Conservation (phyloP, 1,140 invertebrate species). For the Drosophila erecta region DNA sequence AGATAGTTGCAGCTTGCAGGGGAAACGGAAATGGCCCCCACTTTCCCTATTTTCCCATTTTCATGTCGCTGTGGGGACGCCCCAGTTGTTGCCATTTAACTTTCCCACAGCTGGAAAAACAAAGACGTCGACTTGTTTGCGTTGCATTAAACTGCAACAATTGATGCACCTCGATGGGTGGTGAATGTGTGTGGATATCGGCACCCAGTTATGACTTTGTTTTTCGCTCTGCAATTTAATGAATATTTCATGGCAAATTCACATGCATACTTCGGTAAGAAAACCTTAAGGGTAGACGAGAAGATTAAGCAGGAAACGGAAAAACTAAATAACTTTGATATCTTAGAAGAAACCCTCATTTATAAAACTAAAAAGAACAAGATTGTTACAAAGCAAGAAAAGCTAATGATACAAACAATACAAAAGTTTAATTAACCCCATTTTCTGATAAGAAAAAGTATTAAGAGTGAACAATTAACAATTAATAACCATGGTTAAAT, state of each 20-base stretch:
- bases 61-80: neutral
- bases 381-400: too few species aligned
- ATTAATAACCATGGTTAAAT: too few species aligned
- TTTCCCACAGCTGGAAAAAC: slow-evolving; percentile 70
- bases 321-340: too few species aligned
- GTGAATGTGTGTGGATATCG: slow-evolving; percentile 4
- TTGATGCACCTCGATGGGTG: slow-evolving; percentile 53
- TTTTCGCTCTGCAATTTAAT: slow-evolving; percentile 64
- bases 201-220: slow-evolving; percentile 71
- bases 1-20: slow-evolving; percentile 11
- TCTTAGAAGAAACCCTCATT: too few species aligned
- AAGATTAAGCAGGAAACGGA: too few species aligned
- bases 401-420: too few species aligned
- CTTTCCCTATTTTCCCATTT: neutral
- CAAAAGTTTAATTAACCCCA: too few species aligned
- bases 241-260: slow-evolving; percentile 52
- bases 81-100: slow-evolving; percentile 16
- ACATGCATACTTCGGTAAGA: neutral
- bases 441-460: too few species aligned
- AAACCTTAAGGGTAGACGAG: slow-evolving; percentile 12
- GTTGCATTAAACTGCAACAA: slow-evolving; percentile 72
- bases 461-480: too few species aligned
- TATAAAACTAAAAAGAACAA: too few species aligned
- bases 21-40: slow-evolving; percentile 38
- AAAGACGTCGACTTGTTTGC: slow-evolving; percentile 59